Evolutionary conservation across 2,888 invertebrate genomes (phyloP).

Genomic region (Cyrtodaria siliqua): DNA sequence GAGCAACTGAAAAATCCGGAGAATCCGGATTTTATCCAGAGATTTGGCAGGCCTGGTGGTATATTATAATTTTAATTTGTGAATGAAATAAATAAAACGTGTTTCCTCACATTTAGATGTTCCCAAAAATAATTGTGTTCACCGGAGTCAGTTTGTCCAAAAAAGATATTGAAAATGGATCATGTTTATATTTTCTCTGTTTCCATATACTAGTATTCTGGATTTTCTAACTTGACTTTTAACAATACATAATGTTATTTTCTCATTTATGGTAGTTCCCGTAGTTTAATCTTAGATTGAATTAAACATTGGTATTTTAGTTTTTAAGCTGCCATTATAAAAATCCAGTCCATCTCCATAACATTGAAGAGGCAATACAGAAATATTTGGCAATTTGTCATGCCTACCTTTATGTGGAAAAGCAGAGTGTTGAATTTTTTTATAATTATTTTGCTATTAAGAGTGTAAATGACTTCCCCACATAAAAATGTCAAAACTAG

Average conservation of each 20-base stretch:
- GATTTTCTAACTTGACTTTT: neutral
- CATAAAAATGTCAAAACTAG: conserved; percentile 69
- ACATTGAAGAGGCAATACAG: conserved; percentile 34
- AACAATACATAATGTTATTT: no score
- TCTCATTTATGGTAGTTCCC: neutral
- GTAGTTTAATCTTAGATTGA: neutral
- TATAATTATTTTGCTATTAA: conserved; percentile 69
- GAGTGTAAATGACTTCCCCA: conserved; percentile 58
- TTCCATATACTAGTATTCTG: no score
- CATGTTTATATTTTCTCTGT: no score
- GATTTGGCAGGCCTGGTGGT: no score
- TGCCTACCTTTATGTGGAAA: conserved; percentile 42
- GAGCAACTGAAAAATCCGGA: no score
- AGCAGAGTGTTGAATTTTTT: conserved; percentile 50
- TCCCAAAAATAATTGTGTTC: no score
- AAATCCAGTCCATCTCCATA: conserved; percentile 47
- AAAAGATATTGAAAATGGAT: no score
- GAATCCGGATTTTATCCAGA: no score
- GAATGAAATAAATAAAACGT: no score
- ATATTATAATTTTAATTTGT: no score
- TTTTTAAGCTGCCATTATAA: conserved; percentile 5
- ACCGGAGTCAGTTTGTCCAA: no score
- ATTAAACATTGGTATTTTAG: neutral
- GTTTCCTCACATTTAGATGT: no score
- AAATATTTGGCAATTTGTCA: conserved; percentile 62